These are phyloP conservation scores for Clarias magur DNA, from an alignment of 2,113 vertebrate genomes.

Conservation along the genomic window DNA sequence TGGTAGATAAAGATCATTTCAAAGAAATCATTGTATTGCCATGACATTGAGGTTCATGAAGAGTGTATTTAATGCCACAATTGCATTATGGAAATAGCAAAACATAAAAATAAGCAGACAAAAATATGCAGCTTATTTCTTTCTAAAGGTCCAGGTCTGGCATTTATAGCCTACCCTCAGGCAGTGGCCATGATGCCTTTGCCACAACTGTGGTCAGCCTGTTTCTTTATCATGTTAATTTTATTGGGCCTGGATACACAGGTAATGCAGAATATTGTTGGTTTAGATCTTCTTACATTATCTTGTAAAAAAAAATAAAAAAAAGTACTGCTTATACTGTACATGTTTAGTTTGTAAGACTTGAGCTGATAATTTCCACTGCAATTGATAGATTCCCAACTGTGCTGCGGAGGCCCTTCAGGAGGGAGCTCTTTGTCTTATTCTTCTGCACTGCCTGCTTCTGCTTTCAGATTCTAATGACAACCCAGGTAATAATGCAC, in stretches of 20 bases:
- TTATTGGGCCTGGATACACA: slow-evolving; percentile 72
- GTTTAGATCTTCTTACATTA: neutral
- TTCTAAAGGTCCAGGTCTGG: slow-evolving; percentile 71
- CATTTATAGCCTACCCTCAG: slow-evolving; percentile 72
- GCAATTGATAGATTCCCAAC: neutral
- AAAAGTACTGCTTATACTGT: neutral
- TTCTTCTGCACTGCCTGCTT: slow-evolving; percentile 51
- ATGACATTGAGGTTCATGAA: too few species aligned
- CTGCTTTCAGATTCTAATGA: slow-evolving; percentile 49
- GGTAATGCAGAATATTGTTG: slow-evolving; percentile 49
- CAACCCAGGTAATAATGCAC: slow-evolving; percentile 47
- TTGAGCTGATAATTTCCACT: slow-evolving; percentile 2
- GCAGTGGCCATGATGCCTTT: slow-evolving; percentile 74
- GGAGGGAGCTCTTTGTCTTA: slow-evolving; percentile 57
- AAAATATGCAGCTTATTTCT: neutral
- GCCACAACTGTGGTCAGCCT: slow-evolving; percentile 72
- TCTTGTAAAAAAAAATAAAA: neutral
- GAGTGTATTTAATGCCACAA: too few species aligned
- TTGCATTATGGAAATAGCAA: neutral
- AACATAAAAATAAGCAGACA: neutral
- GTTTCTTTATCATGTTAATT: slow-evolving; percentile 74
- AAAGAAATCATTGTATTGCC: too few species aligned
- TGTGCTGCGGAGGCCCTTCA: slow-evolving; percentile 44
- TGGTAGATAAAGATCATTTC: too few species aligned
- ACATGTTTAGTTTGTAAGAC: slow-evolving; percentile 14